Evolutionary conservation across 2,888 invertebrate species (phyloP).

Genomic region (Oscheius sp.): DNA sequence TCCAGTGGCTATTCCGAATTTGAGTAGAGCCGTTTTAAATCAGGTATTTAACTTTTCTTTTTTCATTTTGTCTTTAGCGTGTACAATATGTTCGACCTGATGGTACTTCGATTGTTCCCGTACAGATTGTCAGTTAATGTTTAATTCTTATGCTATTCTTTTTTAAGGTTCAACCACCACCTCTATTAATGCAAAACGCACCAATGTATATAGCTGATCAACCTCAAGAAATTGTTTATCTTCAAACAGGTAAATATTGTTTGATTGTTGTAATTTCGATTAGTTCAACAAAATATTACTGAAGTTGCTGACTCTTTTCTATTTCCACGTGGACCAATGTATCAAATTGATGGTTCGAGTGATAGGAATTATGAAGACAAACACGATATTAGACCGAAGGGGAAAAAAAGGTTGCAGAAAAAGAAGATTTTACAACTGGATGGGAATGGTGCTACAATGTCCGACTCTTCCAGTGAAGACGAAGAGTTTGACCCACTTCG

Average conservation of each 20-base stretch:
- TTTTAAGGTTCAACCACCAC: neutral
- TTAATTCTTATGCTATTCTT: neutral
- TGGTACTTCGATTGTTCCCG: neutral
- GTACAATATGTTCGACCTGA: neutral
- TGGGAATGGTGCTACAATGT: slow-evolving; percentile 58
- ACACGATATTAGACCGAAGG: too few relatives aligned
- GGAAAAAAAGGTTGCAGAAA: too few relatives aligned
- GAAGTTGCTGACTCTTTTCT: neutral
- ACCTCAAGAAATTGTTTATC: neutral
- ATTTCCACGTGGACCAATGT: slow-evolving; percentile 12
- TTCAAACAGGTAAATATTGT: neutral
- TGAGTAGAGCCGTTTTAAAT: too few relatives aligned
- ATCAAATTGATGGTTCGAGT: slow-evolving; percentile 6
- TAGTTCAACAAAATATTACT: neutral
- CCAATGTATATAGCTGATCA: neutral
- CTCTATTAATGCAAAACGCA: neutral
- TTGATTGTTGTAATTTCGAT: too few relatives aligned
- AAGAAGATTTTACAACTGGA: slow-evolving; percentile 55
- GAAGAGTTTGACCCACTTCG: slow-evolving; percentile 57
- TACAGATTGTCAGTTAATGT: neutral
- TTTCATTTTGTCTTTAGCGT: too few relatives aligned
- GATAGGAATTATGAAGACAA: neutral
- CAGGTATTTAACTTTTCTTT: too few relatives aligned
- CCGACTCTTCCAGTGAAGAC: slow-evolving; percentile 58
- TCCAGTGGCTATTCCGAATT: slow-evolving; percentile 31